Conservation (phyloP, 1,140 invertebrate genomes). For the Panagrolaimus sp. region DNA sequence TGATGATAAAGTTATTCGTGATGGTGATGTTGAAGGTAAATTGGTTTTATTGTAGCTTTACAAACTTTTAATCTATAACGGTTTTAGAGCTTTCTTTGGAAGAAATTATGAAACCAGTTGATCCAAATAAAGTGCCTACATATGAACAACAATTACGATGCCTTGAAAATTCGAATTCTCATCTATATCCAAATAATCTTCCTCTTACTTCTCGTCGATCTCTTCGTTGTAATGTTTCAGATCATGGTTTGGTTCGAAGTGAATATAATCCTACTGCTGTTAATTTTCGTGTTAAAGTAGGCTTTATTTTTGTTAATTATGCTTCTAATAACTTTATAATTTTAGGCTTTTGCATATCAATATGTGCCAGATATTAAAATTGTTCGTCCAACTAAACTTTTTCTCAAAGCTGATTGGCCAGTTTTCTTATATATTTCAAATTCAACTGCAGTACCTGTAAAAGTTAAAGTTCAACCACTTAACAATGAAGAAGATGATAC, state of each 20-base stretch:
- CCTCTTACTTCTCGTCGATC: neutral
- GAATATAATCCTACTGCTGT: conserved; percentile 2
- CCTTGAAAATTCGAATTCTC: neutral
- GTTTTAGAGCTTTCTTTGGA: conserved; percentile 14
- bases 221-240: neutral
- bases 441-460: too few relatives aligned
- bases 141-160: neutral
- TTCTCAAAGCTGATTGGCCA: too few relatives aligned
- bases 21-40: neutral
- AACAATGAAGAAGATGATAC: too few relatives aligned
- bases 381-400: neutral
- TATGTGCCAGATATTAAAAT: conserved; percentile 6
- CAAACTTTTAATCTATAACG: neutral
- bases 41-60: neutral
- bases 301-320: neutral
- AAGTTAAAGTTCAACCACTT: too few relatives aligned
- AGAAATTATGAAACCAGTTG: neutral
- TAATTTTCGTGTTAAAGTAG: neutral
- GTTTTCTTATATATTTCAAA: too few relatives aligned
- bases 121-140: neutral
- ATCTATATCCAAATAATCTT: neutral
- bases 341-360: neutral
- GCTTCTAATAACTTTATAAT: neutral
- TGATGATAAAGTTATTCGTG: neutral
- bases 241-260: neutral